Conservation (phyloP, 1,140 invertebrate genomes). For the Orchesella cincta region DNA sequence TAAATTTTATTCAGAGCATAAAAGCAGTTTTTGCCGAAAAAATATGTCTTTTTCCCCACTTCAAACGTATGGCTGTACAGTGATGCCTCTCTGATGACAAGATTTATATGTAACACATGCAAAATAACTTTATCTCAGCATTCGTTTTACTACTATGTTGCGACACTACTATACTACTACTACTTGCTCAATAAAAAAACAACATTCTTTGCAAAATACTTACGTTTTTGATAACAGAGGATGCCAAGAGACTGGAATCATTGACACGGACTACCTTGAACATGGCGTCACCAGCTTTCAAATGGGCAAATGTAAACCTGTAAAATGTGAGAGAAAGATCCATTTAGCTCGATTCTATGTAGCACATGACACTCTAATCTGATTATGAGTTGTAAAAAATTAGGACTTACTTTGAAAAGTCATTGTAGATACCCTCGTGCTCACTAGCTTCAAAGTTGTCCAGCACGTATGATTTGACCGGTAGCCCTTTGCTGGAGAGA, state of each 20-base stretch:
- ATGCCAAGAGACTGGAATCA: conserved; percentile 46
- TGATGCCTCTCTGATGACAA: conserved; percentile 10
- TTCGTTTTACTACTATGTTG: no score
- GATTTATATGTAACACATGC: conserved; percentile 30
- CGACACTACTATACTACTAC: no score
- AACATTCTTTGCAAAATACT: conserved; percentile 23
- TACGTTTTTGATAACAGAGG: conserved; percentile 48
- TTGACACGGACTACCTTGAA: conserved; percentile 54
- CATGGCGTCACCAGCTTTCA: conserved; percentile 65
- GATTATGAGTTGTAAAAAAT: conserved; percentile 1
- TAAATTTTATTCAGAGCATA: background rate
- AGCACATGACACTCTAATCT: background rate
- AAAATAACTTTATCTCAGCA: no score
- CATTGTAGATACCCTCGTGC: conserved; percentile 46
- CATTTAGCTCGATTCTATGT: background rate
- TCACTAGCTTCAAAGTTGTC: conserved; percentile 50
- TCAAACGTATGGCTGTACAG: background rate
- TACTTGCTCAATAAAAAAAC: no score
- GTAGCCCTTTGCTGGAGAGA: conserved; percentile 46
- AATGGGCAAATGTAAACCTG: conserved; percentile 62
- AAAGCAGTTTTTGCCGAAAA: background rate
- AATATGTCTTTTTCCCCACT: background rate
- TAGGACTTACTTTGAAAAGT: conserved; percentile 43
- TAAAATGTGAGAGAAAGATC: conserved; percentile 5
- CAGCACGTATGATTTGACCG: conserved; percentile 41